Base-by-base conservation (phyloP, 2,888 invertebrate genomes). In the Lasioglossum oenotherae region DNA sequence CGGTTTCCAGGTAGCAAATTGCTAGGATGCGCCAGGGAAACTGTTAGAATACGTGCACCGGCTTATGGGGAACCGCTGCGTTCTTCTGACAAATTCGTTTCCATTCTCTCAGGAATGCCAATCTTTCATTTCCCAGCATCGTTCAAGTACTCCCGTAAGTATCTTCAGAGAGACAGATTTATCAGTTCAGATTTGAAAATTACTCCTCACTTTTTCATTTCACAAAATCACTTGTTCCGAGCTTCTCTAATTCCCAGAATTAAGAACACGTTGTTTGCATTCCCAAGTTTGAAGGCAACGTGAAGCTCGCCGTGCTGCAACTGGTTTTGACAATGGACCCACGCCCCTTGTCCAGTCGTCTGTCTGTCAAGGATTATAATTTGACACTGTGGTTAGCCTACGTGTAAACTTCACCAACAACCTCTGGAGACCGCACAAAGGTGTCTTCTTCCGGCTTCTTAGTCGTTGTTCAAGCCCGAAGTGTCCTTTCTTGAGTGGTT, bases 301-400 rank as follows among this genome's bases (percentile, higher is more conserved):
- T 8, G 19, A 23, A 67, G 31, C 35, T 31, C 8, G 8, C 35
- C 12, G 35, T 67, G 35, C 19, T 16, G 35, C 19, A 67, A 35
- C 35, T 67, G 8, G 44, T 74, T 75, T 71, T 74, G 57, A 16
- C 44, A 23, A 41, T 82, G 27, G 46, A 38, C 72, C 75, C 72
- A 60, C 53, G 8, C 76, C 46, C 64, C 69, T 60, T 74, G 57
- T 23, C 46, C 49, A 69, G 57, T 72, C 81, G 64, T 74, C 75
- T 67, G 49, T 82, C 81, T 76, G 67, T 64, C 74, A 84, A 82
- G 74, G 82, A 87, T 81, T 78, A 91, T 90, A 92, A 92, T 85
- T 87, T 57, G 88, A 92, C 84, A 86, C 88, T 87, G 90, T 67
- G 91, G 91, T 90, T 88, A 84, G 86, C 83, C 85, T 76, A 78